Base-by-base conservation (phyloP, 1,140 invertebrate genomes). In the Ganaspis sp. region DNA sequence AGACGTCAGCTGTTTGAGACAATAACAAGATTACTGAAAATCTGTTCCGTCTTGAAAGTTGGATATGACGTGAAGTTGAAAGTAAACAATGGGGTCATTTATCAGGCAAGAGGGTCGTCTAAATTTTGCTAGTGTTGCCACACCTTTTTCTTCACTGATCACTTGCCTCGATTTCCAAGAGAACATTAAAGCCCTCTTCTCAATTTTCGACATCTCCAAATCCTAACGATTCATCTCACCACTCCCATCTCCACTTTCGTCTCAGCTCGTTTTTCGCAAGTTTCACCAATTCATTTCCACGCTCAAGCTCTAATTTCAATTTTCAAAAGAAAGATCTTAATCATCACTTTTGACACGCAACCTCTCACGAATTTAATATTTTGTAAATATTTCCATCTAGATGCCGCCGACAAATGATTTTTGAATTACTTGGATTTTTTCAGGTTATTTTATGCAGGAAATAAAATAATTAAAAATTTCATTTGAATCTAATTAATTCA, bases 231-330 rank as follows among this genome's bases (percentile, higher is more conserved):
- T 40, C 19, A 21, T 54, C 21, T 26, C 23, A 29, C 54, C 54
- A 64, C 54, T 26, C 54, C 54, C 54, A 64, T 64, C 23, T 64
- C 9, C 21, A 8, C 54, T 64, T 64, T 26, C 54, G 21, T 64
- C 54, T 64, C 21, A 64, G 54, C 54, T 64, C 21, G 23, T 64
- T 64, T 64, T 64, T 26, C 54, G 54, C 54, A 64, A 64, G 9
- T 29, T 64, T 64, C 26, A 1, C 1, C 21, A 1, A 64, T 64
- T 64, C 4, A 26, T 64, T 26, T 9, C 15, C 21, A 26, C 54
- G 12, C 21, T 12, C 21, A 5, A 26, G 11, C 0, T 29, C 9
- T 26, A 64, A 26, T 64, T 64, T 64, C 23, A 64, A 64, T 26
- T 26, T 64, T 64, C 23, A 17, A 15, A 11, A 1, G 15, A 26